Conservation (phyloP, 2,797 vertebrate genomes). For the Sparidentex hasta region DNA sequence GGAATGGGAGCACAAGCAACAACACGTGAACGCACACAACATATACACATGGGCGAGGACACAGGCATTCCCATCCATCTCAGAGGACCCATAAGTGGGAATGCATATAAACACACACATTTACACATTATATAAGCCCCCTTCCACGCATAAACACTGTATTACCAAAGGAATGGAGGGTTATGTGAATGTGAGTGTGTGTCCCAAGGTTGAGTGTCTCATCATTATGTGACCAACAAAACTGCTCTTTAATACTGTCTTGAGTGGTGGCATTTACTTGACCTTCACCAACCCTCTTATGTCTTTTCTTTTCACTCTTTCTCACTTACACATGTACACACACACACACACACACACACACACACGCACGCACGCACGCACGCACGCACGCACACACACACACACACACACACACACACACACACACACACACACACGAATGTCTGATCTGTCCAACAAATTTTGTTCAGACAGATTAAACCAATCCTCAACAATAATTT, state of each 20-base stretch:
- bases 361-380: constrained; percentile 19
- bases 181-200: constrained; percentile 13
- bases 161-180: constrained; percentile 11
- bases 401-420: constrained; percentile 4
- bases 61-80: constrained; percentile 17
- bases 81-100: constrained; percentile 2
- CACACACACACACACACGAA: constrained; percentile 26
- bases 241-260: constrained; percentile 71
- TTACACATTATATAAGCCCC: not conserved
- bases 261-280: constrained; percentile 79
- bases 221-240: constrained; percentile 74
- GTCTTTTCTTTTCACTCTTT: constrained; percentile 10
- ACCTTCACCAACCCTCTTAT: constrained; percentile 73
- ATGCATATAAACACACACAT: constrained; percentile 11
- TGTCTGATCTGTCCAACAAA: constrained; percentile 11
- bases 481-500: constrained; percentile 36
- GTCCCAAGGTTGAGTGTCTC: constrained; percentile 53
- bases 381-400: not conserved
- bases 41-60: not conserved
- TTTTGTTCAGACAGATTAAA: constrained; percentile 30
- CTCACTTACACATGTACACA: constrained; percentile 8
- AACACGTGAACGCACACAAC: not conserved
- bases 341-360: no score
- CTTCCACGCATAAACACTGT: not conserved
- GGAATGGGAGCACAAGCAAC: not conserved